phyloP scores from a whole-genome alignment of 64 coral and sea anemone genomes.

The Hydrozoanthus tunicans region DNA sequence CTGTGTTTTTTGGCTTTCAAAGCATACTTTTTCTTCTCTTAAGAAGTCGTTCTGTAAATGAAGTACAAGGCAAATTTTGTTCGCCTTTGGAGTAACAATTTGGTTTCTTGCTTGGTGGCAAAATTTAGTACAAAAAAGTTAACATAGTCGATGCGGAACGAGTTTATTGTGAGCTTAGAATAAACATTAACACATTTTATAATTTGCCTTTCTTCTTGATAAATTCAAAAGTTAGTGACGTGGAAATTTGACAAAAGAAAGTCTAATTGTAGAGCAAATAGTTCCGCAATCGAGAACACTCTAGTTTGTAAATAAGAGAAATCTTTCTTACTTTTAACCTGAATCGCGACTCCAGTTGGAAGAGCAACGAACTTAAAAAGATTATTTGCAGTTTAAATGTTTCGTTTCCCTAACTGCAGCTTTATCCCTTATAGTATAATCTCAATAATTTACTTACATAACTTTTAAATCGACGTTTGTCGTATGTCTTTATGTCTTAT shows the following conservation, averaged over 20 bases:
- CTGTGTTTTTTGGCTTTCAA: conserved; percentile 54
- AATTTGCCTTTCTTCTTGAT: conserved; percentile 63
- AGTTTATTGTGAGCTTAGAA: conserved; percentile 59
- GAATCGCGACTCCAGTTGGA: conserved; percentile 41
- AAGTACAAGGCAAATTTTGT: conserved; percentile 46
- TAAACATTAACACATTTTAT: conserved; percentile 65
- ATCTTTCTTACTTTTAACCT: not conserved
- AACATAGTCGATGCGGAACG: conserved; percentile 53
- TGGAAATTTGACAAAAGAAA: conserved; percentile 65
- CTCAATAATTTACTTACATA: conserved; percentile 62
- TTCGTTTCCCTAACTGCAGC: conserved; percentile 27
- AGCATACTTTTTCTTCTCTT: conserved; percentile 56
- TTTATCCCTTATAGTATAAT: conserved; percentile 56
- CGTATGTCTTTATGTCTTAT: not conserved
- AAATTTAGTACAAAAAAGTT: conserved; percentile 24
- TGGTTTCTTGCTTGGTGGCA: not conserved
- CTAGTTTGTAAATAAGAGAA: conserved; percentile 38
- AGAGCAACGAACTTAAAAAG: conserved; percentile 33
- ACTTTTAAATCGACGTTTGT: conserved; percentile 30
- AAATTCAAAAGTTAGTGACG: conserved; percentile 65
- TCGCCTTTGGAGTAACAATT: conserved; percentile 22
- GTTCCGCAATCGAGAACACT: conserved; percentile 57
- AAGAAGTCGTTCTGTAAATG: conserved; percentile 45
- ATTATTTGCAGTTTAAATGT: conserved; percentile 35
- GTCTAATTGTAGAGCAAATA: conserved; percentile 63